A percentile compares a stretch with the other conserved stretches of the same genome.
Evolutionary conservation across 2,113 vertebrate species (phyloP).

Genomic region (Mugil cephalus): DNA sequence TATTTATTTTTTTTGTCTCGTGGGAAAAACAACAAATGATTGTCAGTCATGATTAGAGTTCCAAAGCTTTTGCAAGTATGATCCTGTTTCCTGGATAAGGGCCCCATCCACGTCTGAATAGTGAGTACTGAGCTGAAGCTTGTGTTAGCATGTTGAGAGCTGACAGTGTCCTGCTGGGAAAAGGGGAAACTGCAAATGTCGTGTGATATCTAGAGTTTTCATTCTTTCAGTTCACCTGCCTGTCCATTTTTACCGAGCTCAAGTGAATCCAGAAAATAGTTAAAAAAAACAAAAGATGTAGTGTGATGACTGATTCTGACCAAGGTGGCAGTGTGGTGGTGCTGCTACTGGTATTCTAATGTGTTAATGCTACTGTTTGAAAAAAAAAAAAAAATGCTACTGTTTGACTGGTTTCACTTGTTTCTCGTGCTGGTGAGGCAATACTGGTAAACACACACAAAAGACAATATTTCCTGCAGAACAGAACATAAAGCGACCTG

Average conservation of each 20-base stretch:
- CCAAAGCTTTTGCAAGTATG: slow-evolving; percentile 52
- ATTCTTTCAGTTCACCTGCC: slow-evolving; percentile 33
- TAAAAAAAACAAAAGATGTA: neutral
- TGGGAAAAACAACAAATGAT: slow-evolving; percentile 40
- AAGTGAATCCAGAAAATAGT: neutral
- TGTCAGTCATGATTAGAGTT: slow-evolving; percentile 47
- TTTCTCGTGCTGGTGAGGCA: slow-evolving; percentile 14
- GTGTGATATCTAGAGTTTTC: slow-evolving; percentile 39
- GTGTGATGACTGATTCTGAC: slow-evolving; percentile 10
- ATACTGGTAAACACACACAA: slow-evolving; percentile 11
- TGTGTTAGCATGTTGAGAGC: slow-evolving; percentile 73
- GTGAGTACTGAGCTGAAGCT: slow-evolving; percentile 56
- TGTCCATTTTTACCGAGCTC: slow-evolving; percentile 18
- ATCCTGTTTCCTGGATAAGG: slow-evolving; percentile 64
- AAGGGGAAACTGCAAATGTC: slow-evolving; percentile 56
- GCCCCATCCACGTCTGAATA: slow-evolving; percentile 56
- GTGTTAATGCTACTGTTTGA: neutral
- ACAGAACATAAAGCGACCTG: slow-evolving; percentile 10
- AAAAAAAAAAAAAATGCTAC: no score
- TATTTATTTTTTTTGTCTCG: neutral
- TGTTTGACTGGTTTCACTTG: neutral
- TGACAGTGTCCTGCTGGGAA: slow-evolving; percentile 56
- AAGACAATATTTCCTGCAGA: no score
- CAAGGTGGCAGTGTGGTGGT: neutral
- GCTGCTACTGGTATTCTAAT: neutral